Evolutionary conservation across 2,113 vertebrate species (phyloP), one percentile per base, ranked within the genome.

Genomic region (Ariopsis seemanni): DNA sequence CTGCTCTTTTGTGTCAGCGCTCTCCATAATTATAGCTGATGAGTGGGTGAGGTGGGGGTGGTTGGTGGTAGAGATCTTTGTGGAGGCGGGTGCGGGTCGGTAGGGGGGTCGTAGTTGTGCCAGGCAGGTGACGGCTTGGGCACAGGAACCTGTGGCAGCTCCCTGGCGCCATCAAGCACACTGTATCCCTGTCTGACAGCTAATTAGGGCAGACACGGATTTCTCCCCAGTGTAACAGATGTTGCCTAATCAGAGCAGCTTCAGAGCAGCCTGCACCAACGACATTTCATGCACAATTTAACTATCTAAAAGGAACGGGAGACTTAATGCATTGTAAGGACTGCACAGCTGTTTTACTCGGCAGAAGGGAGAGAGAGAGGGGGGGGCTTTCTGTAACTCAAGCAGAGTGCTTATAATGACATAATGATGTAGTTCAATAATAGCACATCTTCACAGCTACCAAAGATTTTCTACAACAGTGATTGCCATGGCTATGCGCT

Each of bases 251-350:
- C 97, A 99, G 97, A 96, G 97, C 98, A 99, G 97, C 99, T 89
- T 98, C 96, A 96, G 96, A 97, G 97, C 94, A 95, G 95, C 96
- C 96, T 94, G 96, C 96, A 97, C 97, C 98, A 99, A 97, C 97
- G 97, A 97, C 98, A 99, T 99, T 99, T 99, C 98, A 99, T 98
- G 98, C 97, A 97, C 98, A 99, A 99, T 99, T 99, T 99, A 99
- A 99, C 98, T 97, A 98, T 99, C 97, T 99, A 99, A 99, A 99
- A 99, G 97, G 97, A 97, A 98, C 97, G 97, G 98, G 97, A 97
- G 98, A 99, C 97, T 99, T 99, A 99, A 99, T 98, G 98, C 97
- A 97, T 99, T 98, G 97, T 98, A 97, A 97, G 97, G 97, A 96
- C 97, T 96, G 96, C 97, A 98, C 98, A 99, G 98, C 97, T 99